phyloP scores from a whole-genome alignment of 2,888 invertebrate species.

The Trissolcus japonicus region DNA sequence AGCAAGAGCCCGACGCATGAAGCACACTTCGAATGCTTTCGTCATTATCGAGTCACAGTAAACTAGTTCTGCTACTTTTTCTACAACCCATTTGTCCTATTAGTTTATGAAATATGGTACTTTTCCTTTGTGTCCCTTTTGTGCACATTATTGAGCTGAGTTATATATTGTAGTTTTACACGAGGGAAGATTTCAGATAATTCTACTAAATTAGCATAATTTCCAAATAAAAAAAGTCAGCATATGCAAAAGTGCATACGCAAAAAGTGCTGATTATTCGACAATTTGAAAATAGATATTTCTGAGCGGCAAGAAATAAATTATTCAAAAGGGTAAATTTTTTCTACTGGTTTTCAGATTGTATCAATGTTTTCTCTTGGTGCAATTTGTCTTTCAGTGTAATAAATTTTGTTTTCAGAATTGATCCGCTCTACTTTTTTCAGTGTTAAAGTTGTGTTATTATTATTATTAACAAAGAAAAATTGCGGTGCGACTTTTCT shows the following conservation, averaged over 20 bases:
- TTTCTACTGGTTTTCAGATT: constrained; percentile 1
- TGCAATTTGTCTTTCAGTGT: no score
- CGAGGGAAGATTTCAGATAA: constrained; percentile 11
- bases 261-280: constrained; percentile 2
- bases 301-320: no score
- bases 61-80: constrained; percentile 39
- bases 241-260: no score
- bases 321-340: no score
- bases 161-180: not conserved
- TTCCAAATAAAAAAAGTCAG: not conserved
- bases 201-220: constrained; percentile 17
- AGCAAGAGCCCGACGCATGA: constrained; percentile 13
- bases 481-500: no score
- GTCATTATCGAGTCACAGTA: constrained; percentile 31
- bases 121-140: not conserved
- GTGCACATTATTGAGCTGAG: no score
- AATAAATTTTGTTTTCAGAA: no score
- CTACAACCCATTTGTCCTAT: constrained; percentile 16
- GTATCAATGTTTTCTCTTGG: not conserved
- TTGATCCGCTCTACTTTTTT: no score
- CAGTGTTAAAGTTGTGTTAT: no score
- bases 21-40: constrained; percentile 41
- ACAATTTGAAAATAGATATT: constrained; percentile 34
- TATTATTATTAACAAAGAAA: no score
- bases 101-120: constrained; percentile 25